Conservation (phyloP, 2,797 vertebrate genomes). For the Mus spretus region DNA sequence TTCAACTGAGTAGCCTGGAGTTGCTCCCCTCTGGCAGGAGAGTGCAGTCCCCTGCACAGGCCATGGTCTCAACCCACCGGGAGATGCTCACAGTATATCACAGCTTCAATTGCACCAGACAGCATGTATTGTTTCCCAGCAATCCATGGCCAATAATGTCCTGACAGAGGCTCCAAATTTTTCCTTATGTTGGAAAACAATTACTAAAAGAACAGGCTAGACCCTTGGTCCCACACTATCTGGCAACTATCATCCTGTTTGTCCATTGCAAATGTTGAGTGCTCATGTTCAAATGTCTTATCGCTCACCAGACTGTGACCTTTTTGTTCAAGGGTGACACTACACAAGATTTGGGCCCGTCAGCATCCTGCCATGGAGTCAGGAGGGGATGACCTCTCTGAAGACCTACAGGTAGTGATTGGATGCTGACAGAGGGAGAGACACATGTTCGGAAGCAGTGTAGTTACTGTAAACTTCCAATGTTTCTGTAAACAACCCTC, state of each 20-base stretch:
- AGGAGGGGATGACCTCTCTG: neutral
- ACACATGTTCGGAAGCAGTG: neutral
- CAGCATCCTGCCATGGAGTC: neutral
- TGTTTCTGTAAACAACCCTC: neutral
- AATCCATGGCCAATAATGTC: neutral
- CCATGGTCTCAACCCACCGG: neutral
- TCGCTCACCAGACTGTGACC: neutral
- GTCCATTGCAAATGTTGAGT: neutral
- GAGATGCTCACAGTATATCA: neutral
- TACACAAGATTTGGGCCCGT: neutral
- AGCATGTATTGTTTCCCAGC: neutral
- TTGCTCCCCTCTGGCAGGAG: neutral
- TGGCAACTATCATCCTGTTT: neutral
- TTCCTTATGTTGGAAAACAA: neutral
- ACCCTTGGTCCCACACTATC: neutral
- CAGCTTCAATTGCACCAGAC: neutral
- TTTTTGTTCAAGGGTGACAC: neutral
- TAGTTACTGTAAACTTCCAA: neutral
- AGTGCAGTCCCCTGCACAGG: neutral
- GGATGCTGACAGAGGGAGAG: neutral
- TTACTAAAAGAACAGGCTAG: neutral
- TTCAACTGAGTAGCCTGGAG: conserved; percentile 5
- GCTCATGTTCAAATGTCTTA: neutral
- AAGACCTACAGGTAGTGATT: neutral
- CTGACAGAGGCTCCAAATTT: neutral